Conservation (phyloP, 2,888 invertebrate species). For the Lagria hirta region DNA sequence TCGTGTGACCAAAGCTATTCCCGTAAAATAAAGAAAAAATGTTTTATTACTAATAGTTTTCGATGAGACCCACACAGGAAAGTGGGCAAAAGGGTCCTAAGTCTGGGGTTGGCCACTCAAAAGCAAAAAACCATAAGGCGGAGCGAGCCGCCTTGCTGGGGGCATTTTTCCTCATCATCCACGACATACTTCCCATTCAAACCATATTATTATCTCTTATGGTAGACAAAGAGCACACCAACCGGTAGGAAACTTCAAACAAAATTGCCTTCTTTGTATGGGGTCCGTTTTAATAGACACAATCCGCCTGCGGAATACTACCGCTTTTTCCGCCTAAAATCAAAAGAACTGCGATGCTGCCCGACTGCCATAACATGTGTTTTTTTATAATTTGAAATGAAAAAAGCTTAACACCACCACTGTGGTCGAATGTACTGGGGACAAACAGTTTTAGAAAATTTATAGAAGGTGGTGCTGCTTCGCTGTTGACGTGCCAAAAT, state of each 20-base stretch:
- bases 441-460: conserved; percentile 46
- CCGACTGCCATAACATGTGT: conserved; percentile 50
- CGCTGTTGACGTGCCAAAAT: too few relatives aligned
- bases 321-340: conserved; percentile 24
- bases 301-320: conserved; percentile 42
- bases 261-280: conserved; percentile 50
- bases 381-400: conserved; percentile 50
- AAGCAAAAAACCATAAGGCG: conserved; percentile 37
- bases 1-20: too few relatives aligned
- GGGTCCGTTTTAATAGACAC: conserved; percentile 54
- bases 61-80: too few relatives aligned
- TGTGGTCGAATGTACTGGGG: conserved; percentile 46
- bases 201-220: not conserved
- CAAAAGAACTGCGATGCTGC: conserved; percentile 18
- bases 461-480: conserved; percentile 36
- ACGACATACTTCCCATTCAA: conserved; percentile 30
- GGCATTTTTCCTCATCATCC: conserved; percentile 44
- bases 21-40: too few relatives aligned
- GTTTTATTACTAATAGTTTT: too few relatives aligned
- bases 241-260: conserved; percentile 14
- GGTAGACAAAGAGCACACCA: conserved; percentile 11
- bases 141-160: conserved; percentile 48
- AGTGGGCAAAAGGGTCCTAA: conserved; percentile 26
- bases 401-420: conserved; percentile 53
- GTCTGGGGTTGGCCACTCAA: conserved; percentile 35